phyloP scores from a whole-genome alignment of 2,888 invertebrate species.

The Tiphia femorata region DNA sequence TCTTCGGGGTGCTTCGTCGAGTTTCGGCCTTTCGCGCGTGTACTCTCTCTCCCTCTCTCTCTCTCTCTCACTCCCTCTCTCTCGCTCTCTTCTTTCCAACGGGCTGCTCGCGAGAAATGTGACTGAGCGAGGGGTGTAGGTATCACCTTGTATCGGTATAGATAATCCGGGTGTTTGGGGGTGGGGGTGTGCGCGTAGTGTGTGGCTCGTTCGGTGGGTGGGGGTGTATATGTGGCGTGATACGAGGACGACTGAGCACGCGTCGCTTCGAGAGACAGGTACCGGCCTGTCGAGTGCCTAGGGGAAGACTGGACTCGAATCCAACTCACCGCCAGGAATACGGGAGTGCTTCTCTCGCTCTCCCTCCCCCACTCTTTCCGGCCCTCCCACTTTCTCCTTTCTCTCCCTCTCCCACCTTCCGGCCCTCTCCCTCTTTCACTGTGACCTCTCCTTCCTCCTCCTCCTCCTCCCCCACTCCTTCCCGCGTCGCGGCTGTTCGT shows the following conservation, averaged over 20 bases:
- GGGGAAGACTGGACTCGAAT: conserved; percentile 65
- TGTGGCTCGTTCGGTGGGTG: conserved; percentile 9
- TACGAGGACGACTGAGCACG: conserved; percentile 40
- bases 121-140: conserved; percentile 4
- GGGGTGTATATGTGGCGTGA: conserved; percentile 17
- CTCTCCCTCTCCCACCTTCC: background rate
- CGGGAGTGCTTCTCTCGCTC: conserved; percentile 31
- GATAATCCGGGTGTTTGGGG: background rate
- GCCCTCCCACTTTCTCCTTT: conserved; percentile 19
- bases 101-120: background rate
- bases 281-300: conserved; percentile 64
- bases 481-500: background rate
- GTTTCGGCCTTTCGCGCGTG: too few species aligned
- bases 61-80: background rate
- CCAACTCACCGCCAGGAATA: conserved; percentile 46
- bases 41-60: conserved; percentile 3
- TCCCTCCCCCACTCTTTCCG: conserved; percentile 17
- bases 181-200: background rate
- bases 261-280: conserved; percentile 43
- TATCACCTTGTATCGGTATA: conserved; percentile 2
- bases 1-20: too few species aligned
- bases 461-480: background rate
- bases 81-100: background rate
- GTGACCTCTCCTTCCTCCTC: background rate
- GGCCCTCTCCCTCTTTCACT: conserved; percentile 19